Conservation (phyloP, 2,113 vertebrate genomes). For the Cololabis saira region DNA sequence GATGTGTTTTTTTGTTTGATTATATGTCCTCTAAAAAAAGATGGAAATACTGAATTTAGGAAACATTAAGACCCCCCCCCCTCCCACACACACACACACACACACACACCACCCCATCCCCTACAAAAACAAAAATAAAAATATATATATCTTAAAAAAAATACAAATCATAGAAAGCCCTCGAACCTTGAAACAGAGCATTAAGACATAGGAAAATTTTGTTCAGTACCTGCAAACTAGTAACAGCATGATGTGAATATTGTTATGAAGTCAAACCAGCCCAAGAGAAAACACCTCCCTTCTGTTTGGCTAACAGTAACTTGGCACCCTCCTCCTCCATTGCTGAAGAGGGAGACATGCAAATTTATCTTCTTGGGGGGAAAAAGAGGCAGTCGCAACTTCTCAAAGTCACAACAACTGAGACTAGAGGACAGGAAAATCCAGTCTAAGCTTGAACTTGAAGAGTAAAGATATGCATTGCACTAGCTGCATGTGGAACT, state of each 20-base stretch:
- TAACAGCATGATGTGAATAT: slow-evolving; percentile 8
- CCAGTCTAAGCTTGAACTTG: slow-evolving; percentile 37
- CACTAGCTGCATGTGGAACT: neutral
- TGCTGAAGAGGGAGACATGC: slow-evolving; percentile 72
- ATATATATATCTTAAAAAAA: too few relatives aligned
- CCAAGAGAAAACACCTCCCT: slow-evolving; percentile 31
- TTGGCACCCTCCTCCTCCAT: slow-evolving; percentile 51
- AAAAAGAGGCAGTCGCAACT: slow-evolving; percentile 53
- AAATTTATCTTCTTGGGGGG: slow-evolving; percentile 59
- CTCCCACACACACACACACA: too few relatives aligned
- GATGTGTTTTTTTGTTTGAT: neutral
- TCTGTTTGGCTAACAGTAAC: slow-evolving; percentile 46
- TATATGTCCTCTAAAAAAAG: neutral
- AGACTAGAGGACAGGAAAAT: slow-evolving; percentile 14
- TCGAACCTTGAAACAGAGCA: neutral
- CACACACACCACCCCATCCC: too few relatives aligned
- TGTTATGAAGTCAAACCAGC: slow-evolving; percentile 12
- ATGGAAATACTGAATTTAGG: too few relatives aligned
- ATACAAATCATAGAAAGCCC: neutral
- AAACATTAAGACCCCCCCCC: too few relatives aligned
- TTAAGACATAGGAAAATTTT: neutral
- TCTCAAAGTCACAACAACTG: slow-evolving; percentile 54
- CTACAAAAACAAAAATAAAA: too few relatives aligned
- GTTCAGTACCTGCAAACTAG: neutral
- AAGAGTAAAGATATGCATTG: slow-evolving; percentile 24